Conservation (phyloP, 2,113 vertebrate species). For the Centropus unirufus region DNA sequence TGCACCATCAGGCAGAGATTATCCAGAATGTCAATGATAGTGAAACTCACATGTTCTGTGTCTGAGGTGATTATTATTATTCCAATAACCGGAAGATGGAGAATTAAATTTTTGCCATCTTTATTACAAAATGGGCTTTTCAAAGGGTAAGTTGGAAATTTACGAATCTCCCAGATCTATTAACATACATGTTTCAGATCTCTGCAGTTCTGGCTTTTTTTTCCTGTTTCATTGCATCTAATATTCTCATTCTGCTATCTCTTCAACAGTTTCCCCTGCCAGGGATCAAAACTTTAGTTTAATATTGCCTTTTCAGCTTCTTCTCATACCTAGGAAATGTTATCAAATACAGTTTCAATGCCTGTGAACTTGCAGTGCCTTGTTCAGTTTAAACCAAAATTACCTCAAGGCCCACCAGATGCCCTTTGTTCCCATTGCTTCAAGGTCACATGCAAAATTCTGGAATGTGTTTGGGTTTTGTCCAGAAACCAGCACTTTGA, state of each 20-base stretch:
- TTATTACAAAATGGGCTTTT: too few species aligned
- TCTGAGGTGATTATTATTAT: neutral
- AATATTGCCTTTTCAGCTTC: neutral
- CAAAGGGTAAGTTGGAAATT: neutral
- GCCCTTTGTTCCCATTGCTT: neutral
- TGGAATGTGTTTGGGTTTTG: neutral
- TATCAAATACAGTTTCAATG: neutral
- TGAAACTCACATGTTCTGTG: neutral
- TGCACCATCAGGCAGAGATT: neutral
- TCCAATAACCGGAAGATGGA: neutral
- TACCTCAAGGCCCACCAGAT: neutral
- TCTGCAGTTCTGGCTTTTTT: neutral
- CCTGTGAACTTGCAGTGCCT: neutral
- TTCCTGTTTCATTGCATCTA: neutral
- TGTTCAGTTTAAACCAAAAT: neutral
- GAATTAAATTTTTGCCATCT: neutral
- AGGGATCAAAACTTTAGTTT: neutral
- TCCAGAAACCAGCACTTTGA: neutral
- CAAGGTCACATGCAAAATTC: neutral
- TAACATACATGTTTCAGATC: neutral
- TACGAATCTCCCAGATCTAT: neutral
- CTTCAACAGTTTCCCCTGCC: neutral
- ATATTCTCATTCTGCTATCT: neutral
- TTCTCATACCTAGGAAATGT: neutral
- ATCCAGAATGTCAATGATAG: neutral